phyloP scores from a whole-genome alignment of 2,797 vertebrate genomes.

The Rhincodon typus region DNA sequence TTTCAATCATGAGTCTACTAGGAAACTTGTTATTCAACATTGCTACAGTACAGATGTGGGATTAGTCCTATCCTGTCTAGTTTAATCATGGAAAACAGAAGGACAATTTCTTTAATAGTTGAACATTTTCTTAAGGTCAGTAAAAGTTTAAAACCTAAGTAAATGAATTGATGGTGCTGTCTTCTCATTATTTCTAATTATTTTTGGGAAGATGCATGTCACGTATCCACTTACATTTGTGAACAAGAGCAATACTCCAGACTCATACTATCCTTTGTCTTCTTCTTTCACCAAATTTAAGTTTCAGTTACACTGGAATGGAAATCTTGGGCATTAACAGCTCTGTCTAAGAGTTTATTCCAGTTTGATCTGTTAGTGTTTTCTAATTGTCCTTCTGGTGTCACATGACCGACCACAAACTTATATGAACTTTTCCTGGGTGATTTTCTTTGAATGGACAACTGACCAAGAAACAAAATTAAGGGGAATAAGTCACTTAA shows the following conservation, averaged over 20 bases:
- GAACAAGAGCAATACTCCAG: neutral
- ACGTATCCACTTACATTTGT: neutral
- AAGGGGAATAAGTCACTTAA: neutral
- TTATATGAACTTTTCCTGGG: neutral
- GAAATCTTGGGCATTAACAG: neutral
- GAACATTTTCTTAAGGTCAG: neutral
- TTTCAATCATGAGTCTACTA: neutral
- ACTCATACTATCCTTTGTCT: no score
- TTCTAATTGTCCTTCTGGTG: neutral
- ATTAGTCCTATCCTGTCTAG: neutral
- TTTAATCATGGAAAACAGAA: neutral
- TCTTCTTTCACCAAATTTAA: neutral
- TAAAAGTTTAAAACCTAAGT: neutral
- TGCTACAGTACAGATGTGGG: neutral
- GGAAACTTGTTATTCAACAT: neutral
- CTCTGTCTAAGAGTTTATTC: neutral
- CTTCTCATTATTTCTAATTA: neutral
- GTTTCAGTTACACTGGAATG: neutral
- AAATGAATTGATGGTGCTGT: neutral
- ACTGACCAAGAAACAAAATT: neutral
- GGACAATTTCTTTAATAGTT: no score
- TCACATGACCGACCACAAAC: neutral
- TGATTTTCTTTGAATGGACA: neutral
- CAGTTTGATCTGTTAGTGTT: no score
- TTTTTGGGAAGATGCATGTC: neutral